A percentile compares a stretch with the other conserved stretches of the same genome.
These are phyloP conservation scores for Amphipyra tragopoginis DNA, from an alignment of 2,888 invertebrate genomes.

Conservation along the genomic window DNA sequence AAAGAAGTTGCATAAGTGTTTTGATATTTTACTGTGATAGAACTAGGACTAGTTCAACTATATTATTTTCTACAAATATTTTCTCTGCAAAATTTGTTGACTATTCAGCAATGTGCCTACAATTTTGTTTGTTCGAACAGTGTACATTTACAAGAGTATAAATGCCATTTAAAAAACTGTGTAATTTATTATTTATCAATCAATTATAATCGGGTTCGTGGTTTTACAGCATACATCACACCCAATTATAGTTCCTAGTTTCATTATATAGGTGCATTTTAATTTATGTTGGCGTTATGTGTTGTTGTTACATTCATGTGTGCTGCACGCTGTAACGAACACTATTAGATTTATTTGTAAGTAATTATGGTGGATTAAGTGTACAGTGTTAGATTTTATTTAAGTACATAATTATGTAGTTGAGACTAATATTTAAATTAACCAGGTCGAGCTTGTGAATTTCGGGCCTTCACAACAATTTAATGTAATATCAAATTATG, in stretches of 20 bases:
- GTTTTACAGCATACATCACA: constrained; percentile 28
- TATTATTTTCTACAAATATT: constrained; percentile 58
- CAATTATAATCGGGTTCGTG: constrained; percentile 41
- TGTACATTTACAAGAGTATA: constrained; percentile 25
- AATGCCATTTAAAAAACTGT: constrained; percentile 10
- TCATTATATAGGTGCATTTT: constrained; percentile 85
- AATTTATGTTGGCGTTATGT: constrained; percentile 66
- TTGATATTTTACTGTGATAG: constrained; percentile 89
- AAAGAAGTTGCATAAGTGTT: constrained; percentile 64
- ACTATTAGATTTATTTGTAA: constrained; percentile 48
- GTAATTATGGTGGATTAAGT: constrained; percentile 60
- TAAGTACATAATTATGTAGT: constrained; percentile 58
- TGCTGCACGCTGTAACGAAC: constrained; percentile 65
- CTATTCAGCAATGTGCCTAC: constrained; percentile 27
- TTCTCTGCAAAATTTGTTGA: constrained; percentile 22
- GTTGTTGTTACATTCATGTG: constrained; percentile 58
- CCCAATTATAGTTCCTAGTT: constrained; percentile 80
- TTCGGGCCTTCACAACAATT: constrained; percentile 25
- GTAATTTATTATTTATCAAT: constrained; percentile 9
- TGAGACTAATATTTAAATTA: constrained; percentile 47
- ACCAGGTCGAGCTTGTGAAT: constrained; percentile 35
- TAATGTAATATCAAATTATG: constrained; percentile 24
- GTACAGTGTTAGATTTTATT: constrained; percentile 61
- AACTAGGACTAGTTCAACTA: constrained; percentile 77
- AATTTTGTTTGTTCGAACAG: constrained; percentile 23